Conservation (phyloP, 1,140 invertebrate species). For the Manduca sexta region DNA sequence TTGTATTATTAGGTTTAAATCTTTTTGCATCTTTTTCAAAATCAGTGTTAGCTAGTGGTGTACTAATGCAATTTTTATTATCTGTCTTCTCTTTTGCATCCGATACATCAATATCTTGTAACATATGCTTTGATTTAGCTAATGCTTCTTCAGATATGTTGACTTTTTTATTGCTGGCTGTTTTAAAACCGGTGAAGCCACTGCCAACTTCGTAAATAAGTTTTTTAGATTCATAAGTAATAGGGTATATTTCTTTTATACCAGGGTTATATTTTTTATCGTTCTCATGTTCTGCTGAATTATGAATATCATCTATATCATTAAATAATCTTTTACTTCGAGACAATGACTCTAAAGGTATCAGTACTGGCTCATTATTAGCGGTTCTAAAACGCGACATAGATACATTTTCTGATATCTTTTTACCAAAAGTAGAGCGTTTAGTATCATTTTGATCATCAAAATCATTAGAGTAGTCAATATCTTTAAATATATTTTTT, state of each 20-base stretch:
- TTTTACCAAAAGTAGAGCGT: not conserved
- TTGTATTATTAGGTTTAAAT: not conserved
- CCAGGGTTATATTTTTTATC: no score
- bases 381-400: slow-evolving; percentile 37
- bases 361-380: slow-evolving; percentile 31
- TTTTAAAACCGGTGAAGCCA: slow-evolving; percentile 14
- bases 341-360: slow-evolving; percentile 35
- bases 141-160: slow-evolving; percentile 18
- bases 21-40: slow-evolving; percentile 7
- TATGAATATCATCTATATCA: slow-evolving; percentile 18
- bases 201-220: no score
- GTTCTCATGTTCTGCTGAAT: no score
- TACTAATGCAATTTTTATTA: not conserved
- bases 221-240: no score
- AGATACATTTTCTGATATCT: not conserved
- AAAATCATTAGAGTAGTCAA: slow-evolving; percentile 1
- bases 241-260: no score
- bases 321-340: slow-evolving; percentile 29
- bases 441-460: not conserved
- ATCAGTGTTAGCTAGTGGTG: not conserved
- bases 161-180: slow-evolving; percentile 20
- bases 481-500: slow-evolving; percentile 15
- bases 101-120: slow-evolving; percentile 20
- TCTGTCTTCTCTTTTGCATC: not conserved
- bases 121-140: slow-evolving; percentile 27